These are phyloP conservation scores for Botrylloides violaceus DNA, from an alignment of 23 tunicate genomes.

Conservation along the genomic window DNA sequence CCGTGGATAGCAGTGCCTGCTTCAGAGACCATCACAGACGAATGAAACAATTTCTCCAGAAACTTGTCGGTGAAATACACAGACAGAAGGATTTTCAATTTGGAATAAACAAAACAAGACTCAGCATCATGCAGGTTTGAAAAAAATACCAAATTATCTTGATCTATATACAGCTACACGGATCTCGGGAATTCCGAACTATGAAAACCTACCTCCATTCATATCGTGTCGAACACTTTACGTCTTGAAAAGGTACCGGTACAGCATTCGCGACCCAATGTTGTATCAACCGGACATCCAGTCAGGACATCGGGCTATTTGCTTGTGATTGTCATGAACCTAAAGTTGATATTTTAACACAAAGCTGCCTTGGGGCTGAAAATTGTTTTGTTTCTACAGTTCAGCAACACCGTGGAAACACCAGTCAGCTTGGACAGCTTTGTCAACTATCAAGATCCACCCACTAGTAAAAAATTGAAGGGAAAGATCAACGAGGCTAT, in stretches of 20 bases:
- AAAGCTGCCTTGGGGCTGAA: too few relatives aligned
- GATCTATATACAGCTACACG: too few relatives aligned
- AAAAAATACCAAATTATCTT: too few relatives aligned
- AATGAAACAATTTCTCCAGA: constrained; percentile 66
- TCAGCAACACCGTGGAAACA: constrained; percentile 60
- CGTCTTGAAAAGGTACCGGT: too few relatives aligned
- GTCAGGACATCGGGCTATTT: too few relatives aligned
- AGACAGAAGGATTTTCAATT: constrained; percentile 26
- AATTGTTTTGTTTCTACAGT: constrained; percentile 49
- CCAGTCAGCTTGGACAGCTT: constrained; percentile 41
- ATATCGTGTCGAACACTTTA: too few relatives aligned
- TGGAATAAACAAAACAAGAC: constrained; percentile 53
- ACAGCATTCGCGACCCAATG: too few relatives aligned
- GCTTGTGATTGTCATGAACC: too few relatives aligned
- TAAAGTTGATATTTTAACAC: too few relatives aligned
- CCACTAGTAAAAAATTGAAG: constrained; percentile 22
- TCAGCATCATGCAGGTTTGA: constrained; percentile 81
- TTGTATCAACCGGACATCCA: too few relatives aligned
- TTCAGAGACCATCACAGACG: constrained; percentile 79
- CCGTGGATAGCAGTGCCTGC: constrained; percentile 82
- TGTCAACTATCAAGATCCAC: constrained; percentile 51
- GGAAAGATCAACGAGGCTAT: constrained; percentile 14
- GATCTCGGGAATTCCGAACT: too few relatives aligned
- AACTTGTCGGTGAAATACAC: constrained; percentile 44
- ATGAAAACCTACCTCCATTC: too few relatives aligned